These are phyloP conservation scores for Drosophila atroscutellata DNA, from an alignment of 2,888 invertebrate genomes.

Conservation along the genomic window DNA sequence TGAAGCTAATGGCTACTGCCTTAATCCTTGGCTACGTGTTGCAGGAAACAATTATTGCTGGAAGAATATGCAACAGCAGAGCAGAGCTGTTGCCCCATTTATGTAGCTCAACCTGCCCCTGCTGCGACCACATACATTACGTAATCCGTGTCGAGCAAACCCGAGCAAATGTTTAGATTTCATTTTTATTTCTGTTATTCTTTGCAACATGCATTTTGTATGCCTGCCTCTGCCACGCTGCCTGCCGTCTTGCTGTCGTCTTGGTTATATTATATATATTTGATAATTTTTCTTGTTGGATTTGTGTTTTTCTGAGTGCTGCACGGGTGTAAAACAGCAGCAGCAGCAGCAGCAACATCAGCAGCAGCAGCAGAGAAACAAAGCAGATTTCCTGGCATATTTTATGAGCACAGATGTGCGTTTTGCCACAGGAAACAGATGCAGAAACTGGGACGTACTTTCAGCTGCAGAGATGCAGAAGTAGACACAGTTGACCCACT, in stretches of 20 bases:
- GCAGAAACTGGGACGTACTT: conserved; percentile 10
- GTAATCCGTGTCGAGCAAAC: conserved; percentile 63
- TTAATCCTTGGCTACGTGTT: conserved; percentile 34
- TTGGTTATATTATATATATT: conserved; percentile 50
- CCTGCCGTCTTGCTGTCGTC: conserved; percentile 13
- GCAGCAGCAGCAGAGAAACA: conserved; percentile 12
- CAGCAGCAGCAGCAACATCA: conserved; percentile 11
- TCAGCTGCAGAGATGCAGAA: conserved; percentile 6
- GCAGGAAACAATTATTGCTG: conserved; percentile 67
- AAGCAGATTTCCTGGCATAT: conserved; percentile 70
- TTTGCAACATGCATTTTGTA: conserved; percentile 55
- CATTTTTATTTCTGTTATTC: conserved; percentile 19
- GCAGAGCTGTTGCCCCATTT: conserved; percentile 12
- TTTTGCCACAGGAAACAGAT: conserved; percentile 1
- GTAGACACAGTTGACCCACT: conserved; percentile 31
- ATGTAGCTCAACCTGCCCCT: neutral
- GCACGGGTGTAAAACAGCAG: conserved; percentile 14
- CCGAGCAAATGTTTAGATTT: conserved; percentile 65
- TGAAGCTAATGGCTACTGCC: conserved; percentile 37
- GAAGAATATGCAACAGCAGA: conserved; percentile 25
- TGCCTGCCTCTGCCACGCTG: conserved; percentile 25
- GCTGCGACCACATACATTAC: conserved; percentile 25
- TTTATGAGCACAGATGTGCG: conserved; percentile 64
- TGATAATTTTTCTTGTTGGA: conserved; percentile 71
- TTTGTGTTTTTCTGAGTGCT: conserved; percentile 52